Base-by-base conservation (phyloP, 1,140 invertebrate species). In the Zaprionus gabonicus region DNA sequence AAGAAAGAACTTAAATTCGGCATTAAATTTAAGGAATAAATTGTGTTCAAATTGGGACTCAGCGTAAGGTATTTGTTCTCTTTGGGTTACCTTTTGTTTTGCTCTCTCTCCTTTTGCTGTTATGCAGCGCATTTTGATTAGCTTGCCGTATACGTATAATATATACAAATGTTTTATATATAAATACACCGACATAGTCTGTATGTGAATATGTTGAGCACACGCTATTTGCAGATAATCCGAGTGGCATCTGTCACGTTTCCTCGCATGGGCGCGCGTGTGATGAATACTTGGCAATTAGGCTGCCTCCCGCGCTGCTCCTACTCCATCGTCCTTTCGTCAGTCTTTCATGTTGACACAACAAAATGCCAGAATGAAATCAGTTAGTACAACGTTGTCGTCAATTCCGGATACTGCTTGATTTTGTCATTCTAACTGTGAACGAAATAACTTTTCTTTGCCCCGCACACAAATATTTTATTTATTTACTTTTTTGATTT, bases 201-300 rank as follows among this genome's bases (percentile, higher is more conserved):
- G 13, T 44, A 4, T 2, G 15, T 28, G 23, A n/a, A 62, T 66
- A 27, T 51, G 20, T 71, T 63, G 31, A 46, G 7, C 9, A 17
- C 64, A 67, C 64, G 55, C 44, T 70, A 62, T 70, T 60, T 55
- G 57, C 31, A 56, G 66, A 76, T 71, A 78, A 80, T 74, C 77
- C 71, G 77, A 41, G 53, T 59, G 74, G 60, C 83, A 87, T 83
- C 81, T 81, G 84, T 87, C 84, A 87, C 84, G 84, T 81, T 88
- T 83, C 34, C 78, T 81, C 78, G 75, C 81, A 84, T 88, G 85
- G 71, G 25, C 71, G 84, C 85, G 87, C 84, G 84, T 87, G 84
- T 87, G 84, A 87, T 87, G 84, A 87, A 87, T 87, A 87, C 84
- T 84, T 68, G 80, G 70, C 84, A 87, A 87, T 87, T 87, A 87